Conservation (phyloP, 2,113 vertebrate genomes). For the Antidorcas marsupialis region DNA sequence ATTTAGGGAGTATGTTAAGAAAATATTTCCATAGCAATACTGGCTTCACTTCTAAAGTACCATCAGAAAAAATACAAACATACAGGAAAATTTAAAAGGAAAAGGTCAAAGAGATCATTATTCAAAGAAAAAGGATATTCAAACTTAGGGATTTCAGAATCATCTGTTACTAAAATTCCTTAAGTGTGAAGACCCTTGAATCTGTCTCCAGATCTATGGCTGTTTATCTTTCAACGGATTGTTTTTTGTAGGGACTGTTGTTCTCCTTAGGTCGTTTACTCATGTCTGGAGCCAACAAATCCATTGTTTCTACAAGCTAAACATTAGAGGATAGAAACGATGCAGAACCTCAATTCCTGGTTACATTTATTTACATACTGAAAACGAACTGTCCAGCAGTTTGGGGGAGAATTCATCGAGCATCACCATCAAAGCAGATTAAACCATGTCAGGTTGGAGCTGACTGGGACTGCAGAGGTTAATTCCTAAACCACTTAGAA, state of each 20-base stretch:
- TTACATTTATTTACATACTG: background rate
- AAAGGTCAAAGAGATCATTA: background rate
- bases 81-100: constrained; percentile 27
- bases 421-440: background rate
- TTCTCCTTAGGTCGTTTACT: background rate
- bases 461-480: background rate
- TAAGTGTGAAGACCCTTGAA: background rate
- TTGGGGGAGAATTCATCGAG: background rate
- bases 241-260: background rate
- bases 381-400: background rate
- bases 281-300: background rate
- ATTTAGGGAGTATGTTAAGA: background rate
- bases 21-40: background rate
- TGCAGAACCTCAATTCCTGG: background rate
- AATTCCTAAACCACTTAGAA: background rate
- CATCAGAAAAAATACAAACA: constrained; percentile 15
- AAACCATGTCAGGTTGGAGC: background rate
- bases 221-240: constrained; percentile 17
- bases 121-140: background rate
- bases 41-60: constrained; percentile 2
- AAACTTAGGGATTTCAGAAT: background rate
- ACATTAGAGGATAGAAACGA: background rate
- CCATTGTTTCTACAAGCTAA: constrained; percentile 32
- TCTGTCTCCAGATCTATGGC: background rate
- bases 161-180: background rate